Evolutionary conservation across 2,113 vertebrate species (phyloP).

Genomic region (Buteo buteo): DNA sequence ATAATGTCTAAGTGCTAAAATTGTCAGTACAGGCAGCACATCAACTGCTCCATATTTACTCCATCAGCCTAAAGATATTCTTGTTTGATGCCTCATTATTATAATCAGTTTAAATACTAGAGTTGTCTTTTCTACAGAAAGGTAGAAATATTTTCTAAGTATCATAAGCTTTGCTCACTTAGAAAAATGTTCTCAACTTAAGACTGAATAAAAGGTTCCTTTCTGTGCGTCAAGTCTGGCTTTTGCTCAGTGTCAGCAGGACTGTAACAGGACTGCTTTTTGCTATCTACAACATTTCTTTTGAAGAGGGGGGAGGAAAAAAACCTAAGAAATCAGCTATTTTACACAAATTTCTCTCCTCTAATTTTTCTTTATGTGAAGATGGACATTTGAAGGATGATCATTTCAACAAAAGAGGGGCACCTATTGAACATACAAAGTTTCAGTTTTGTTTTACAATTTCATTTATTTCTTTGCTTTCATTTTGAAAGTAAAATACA

Average conservation of each 20-base stretch:
- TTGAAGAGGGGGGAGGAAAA: neutral
- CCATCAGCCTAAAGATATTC: neutral
- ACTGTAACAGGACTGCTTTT: neutral
- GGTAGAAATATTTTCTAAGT: neutral
- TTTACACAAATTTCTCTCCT: neutral
- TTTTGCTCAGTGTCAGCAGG: neutral
- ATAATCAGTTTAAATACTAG: neutral
- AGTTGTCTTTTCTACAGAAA: neutral
- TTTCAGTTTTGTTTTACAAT: neutral
- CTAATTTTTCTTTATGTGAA: neutral
- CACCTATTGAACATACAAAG: neutral
- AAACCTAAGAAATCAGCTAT: neutral
- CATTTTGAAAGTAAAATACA: neutral
- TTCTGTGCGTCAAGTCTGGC: neutral
- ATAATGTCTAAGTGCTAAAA: neutral
- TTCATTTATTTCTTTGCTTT: neutral
- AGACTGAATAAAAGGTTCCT: neutral
- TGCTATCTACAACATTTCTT: neutral
- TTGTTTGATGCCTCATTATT: neutral
- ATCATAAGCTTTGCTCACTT: neutral
- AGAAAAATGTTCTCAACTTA: neutral
- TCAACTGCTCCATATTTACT: neutral
- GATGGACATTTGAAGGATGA: neutral
- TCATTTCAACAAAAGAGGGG: neutral
- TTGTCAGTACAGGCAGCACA: neutral